Base-by-base conservation (phyloP, 2,888 invertebrate species). In the Zygaena filipendulae region DNA sequence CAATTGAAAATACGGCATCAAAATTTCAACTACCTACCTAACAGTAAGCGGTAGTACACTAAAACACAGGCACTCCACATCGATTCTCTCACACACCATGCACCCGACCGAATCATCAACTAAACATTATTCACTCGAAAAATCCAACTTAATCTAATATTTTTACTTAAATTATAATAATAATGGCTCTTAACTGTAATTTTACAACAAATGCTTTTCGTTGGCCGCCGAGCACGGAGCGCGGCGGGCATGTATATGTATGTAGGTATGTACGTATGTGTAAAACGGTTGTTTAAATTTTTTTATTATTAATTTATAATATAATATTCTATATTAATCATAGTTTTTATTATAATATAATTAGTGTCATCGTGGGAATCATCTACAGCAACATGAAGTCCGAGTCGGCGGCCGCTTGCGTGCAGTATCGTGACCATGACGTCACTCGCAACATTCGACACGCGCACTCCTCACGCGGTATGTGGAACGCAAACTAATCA, bases 21-120 rank as follows among this genome's bases (percentile, higher is more conserved):
- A 74, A 75, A 77, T 74, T 72, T 66, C 71, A 75, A 75, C 75
- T 75, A 77, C 77, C 77, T 77, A 79, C 79, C 79, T 77, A 79
- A 77, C 74, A 74, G 74, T 79, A 77, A 79, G 79, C 79, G 66
- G 77, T 70, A 72, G 74, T 75, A 70, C 66, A 61, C 74, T 74
- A 72, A 56, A 62, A 64, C 66, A 60, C 79, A 74, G 72, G 70
- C 77, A 77, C 74, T 69, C 75, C 68, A 70, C 72, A 70, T 67
- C 66, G 63, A 74, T 63, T n/a, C 71, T 74, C 71, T 60, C 74
- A 72, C 53, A 62, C 74, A 62, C 62, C 75, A 77, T 64, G 60
- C 79, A 74, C 59, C 57, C 74, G 69, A 68, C 68, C 72, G 67
- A 68, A 71, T 69, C 61, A 48, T 57, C 59, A 72, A 77, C 71